A percentile compares a stretch with the other conserved stretches of the same genome.
Evolutionary conservation across 2,113 vertebrate genomes (phyloP).

Genomic region (Trogon surrucura): DNA sequence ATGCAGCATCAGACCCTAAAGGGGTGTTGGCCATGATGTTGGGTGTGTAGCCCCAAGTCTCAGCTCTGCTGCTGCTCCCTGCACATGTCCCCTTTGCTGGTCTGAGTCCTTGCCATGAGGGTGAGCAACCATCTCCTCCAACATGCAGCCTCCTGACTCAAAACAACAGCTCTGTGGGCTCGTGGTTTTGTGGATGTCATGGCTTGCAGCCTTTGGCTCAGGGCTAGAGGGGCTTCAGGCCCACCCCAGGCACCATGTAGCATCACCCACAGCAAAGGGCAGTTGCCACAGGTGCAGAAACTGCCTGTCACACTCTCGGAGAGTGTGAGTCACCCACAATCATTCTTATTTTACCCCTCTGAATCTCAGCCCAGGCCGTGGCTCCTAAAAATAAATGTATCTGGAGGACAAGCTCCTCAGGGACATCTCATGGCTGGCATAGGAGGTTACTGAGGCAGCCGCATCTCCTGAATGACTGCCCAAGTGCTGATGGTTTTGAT

Average conservation of each 20-base stretch:
- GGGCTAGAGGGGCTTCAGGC: not conserved
- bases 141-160: accelerated
- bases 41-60: not conserved
- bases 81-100: accelerated
- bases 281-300: not conserved
- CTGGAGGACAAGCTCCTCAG: not conserved
- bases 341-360: not conserved
- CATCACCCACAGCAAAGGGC: not conserved
- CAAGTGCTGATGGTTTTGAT: not conserved
- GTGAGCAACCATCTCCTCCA: not conserved
- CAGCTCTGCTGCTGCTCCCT: not conserved
- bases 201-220: not conserved
- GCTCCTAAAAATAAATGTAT: not conserved
- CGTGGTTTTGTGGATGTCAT: accelerated
- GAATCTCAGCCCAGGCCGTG: not conserved
- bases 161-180: not conserved
- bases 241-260: accelerated
- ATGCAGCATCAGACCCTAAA: not conserved
- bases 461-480: not conserved
- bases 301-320: accelerated
- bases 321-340: not conserved
- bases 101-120: accelerated
- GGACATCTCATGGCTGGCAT: not conserved
- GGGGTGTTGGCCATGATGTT: not conserved
- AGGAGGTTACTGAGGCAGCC: not conserved